A percentile compares a stretch with the other conserved stretches of the same genome.
phyloP scores from a whole-genome alignment of 2,113 vertebrate species.

The Callipepla squamata region DNA sequence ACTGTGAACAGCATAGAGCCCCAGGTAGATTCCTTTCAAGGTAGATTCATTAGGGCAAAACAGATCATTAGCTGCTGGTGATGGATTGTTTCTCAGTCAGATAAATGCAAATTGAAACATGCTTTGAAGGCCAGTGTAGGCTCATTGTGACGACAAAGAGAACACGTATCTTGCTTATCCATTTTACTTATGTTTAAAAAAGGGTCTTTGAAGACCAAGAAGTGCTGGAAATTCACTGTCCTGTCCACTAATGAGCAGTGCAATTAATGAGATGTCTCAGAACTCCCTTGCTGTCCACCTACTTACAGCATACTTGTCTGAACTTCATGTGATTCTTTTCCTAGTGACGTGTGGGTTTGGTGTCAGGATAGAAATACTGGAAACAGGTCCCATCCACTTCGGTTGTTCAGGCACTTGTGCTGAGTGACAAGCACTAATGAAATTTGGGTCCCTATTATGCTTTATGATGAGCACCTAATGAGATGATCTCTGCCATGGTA shows the following conservation, averaged over 20 bases:
- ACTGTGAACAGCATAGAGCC: not conserved
- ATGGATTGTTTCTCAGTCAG: not conserved
- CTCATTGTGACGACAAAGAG: not conserved
- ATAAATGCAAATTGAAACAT: not conserved
- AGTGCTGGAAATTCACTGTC: not conserved
- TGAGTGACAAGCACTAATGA: not conserved
- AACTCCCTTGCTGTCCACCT: not conserved
- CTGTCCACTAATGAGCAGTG: conserved; percentile 7
- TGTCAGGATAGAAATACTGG: not conserved
- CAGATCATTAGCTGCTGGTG: conserved; percentile 6
- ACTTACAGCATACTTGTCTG: not conserved
- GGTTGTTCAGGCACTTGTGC: not conserved
- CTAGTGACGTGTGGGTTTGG: not conserved
- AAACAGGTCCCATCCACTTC: not conserved
- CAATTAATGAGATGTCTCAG: not conserved
- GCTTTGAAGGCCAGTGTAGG: conserved; percentile 2
- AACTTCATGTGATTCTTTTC: conserved; percentile 30
- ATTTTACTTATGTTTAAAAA: not conserved
- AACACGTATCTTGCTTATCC: not conserved
- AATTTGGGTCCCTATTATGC: not conserved
- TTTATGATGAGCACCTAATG: not conserved
- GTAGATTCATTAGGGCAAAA: conserved; percentile 26
- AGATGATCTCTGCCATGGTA: not conserved
- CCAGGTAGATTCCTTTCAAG: not conserved
- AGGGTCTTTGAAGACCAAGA: not conserved